Evolutionary conservation across 2,113 vertebrate genomes (phyloP).

Genomic region (Ictalurus furcatus): DNA sequence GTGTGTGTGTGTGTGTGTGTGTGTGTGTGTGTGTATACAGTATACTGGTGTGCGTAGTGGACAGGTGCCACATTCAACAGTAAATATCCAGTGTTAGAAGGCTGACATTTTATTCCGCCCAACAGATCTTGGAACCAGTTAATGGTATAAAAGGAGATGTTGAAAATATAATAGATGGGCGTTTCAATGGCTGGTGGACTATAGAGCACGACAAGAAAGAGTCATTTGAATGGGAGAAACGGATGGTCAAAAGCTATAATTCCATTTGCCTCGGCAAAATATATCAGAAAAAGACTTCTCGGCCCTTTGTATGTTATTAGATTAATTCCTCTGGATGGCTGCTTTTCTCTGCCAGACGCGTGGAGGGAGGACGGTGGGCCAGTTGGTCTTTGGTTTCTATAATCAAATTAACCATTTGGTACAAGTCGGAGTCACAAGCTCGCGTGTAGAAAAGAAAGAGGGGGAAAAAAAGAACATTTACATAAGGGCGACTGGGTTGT

Average conservation of each 20-base stretch:
- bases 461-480: constrained; percentile 75
- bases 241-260: constrained; percentile 87
- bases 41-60: neutral
- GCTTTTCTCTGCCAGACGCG: constrained; percentile 90
- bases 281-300: constrained; percentile 94
- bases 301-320: constrained; percentile 94
- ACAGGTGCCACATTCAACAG: constrained; percentile 50
- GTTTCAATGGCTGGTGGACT: constrained; percentile 74
- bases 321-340: constrained; percentile 93
- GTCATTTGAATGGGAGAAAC: constrained; percentile 78
- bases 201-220: constrained; percentile 77
- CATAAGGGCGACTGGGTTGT: constrained; percentile 74
- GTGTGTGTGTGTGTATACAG: neutral
- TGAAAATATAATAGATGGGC: constrained; percentile 72
- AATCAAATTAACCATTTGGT: constrained; percentile 98
- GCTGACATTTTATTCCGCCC: constrained; percentile 50
- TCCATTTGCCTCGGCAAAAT: constrained; percentile 92
- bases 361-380: constrained; percentile 93
- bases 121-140: constrained; percentile 59
- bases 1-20: neutral
- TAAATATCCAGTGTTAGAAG: constrained; percentile 43
- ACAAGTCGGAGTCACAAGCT: constrained; percentile 89
- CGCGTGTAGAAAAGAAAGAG: constrained; percentile 85
- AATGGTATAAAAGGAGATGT: constrained; percentile 72
- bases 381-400: constrained; percentile 95